These are phyloP conservation scores for Callorhinus ursinus DNA, from an alignment of 2,113 vertebrate genomes.

Conservation along the genomic window DNA sequence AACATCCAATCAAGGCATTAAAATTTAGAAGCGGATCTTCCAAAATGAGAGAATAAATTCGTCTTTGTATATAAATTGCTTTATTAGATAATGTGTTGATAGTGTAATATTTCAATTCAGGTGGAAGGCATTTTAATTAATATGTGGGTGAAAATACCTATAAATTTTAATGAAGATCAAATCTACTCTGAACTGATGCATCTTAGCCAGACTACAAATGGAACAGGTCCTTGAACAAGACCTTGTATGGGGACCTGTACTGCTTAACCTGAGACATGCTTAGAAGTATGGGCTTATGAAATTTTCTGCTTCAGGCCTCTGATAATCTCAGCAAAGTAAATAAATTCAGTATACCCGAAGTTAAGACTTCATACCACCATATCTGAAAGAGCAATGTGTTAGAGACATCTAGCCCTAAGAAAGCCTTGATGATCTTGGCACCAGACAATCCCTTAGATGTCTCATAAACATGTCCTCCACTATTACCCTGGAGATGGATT, in stretches of 20 bases:
- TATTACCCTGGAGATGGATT: not conserved
- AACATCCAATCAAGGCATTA: conserved; percentile 66
- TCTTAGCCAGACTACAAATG: conserved; percentile 33
- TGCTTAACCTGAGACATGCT: not conserved
- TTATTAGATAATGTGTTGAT: conserved; percentile 65
- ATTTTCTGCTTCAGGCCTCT: not conserved
- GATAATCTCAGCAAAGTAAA: not conserved
- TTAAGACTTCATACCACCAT: not conserved
- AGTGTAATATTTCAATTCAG: conserved; percentile 72
- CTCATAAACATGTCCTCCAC: not conserved
- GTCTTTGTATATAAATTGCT: conserved; percentile 71
- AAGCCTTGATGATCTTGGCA: not conserved
- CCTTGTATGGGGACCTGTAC: not conserved
- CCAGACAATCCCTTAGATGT: not conserved
- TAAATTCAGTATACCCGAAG: not conserved
- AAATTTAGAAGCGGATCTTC: conserved; percentile 69
- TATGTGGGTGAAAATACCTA: conserved; percentile 53
- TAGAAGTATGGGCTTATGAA: not conserved
- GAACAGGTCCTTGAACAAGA: conserved; percentile 38
- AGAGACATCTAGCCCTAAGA: not conserved
- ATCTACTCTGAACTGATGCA: not conserved
- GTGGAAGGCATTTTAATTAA: conserved; percentile 76
- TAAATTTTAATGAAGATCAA: conserved; percentile 55
- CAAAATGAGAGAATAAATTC: conserved; percentile 72
- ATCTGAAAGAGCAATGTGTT: not conserved